Evolutionary conservation across 2,113 vertebrate species (phyloP).

Genomic region (Cololabis saira): DNA sequence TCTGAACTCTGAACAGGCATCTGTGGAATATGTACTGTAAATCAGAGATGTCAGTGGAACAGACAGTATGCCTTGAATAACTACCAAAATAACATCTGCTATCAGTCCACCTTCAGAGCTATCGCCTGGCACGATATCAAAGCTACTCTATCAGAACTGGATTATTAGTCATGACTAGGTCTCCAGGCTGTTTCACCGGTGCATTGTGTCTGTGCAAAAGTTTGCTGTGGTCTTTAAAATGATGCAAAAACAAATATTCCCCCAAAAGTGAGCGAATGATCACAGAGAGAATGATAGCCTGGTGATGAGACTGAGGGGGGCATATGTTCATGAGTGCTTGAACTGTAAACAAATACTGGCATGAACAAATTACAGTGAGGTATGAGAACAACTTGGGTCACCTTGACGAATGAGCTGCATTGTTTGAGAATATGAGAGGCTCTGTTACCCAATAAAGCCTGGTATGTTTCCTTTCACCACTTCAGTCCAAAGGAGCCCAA

Average conservation of each 20-base stretch:
- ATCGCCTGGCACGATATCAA: slow-evolving; percentile 47
- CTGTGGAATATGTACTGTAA: slow-evolving; percentile 51
- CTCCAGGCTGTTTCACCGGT: neutral
- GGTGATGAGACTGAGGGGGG: slow-evolving; percentile 13
- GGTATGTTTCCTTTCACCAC: slow-evolving; percentile 41
- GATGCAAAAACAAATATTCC: neutral
- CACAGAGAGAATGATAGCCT: slow-evolving; percentile 10
- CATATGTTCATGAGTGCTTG: slow-evolving; percentile 16
- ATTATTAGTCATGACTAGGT: neutral
- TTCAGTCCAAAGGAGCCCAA: slow-evolving; percentile 46
- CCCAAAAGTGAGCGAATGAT: neutral
- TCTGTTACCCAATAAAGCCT: slow-evolving; percentile 50
- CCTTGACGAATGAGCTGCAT: slow-evolving; percentile 78
- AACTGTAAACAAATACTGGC: slow-evolving; percentile 64
- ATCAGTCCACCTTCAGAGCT: slow-evolving; percentile 19
- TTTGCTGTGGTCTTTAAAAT: slow-evolving; percentile 9
- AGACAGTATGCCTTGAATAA: slow-evolving; percentile 46
- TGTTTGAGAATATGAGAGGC: slow-evolving; percentile 60
- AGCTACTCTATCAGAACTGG: slow-evolving; percentile 6
- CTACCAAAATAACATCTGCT: slow-evolving; percentile 30
- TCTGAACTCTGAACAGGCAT: slow-evolving; percentile 62
- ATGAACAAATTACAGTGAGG: slow-evolving; percentile 48
- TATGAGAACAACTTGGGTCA: slow-evolving; percentile 63
- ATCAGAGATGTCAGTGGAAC: slow-evolving; percentile 41
- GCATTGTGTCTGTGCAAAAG: neutral